Evolutionary conservation across 2,113 vertebrate genomes (phyloP), one percentile per base, ranked within the genome.

Genomic region (Zapus hudsonius): DNA sequence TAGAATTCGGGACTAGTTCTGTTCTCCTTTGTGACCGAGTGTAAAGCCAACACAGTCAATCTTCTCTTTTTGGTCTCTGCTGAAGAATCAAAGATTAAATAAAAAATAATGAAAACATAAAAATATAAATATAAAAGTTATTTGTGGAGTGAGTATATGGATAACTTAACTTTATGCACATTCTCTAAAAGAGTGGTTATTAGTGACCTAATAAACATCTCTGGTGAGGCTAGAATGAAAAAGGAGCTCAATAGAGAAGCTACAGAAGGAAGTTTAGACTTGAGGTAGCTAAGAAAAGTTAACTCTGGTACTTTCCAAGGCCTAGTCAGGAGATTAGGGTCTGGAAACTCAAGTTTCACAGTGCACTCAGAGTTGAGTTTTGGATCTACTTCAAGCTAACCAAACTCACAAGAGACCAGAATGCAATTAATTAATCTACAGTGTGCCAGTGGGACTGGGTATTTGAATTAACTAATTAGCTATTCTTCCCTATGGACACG

Each of bases 361-460:
- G 25, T 31, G 10, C 22, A 52, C 15, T 57, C n/a, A n/a, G 15
- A 10, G 29, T 80, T 72, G 7, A 90, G 5, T 73, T 8, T 44
- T 64, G 61, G 31, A 57, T 40, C 17, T 84, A 64, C 40, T 57
- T 64, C 29, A 63, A 95, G 55, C 69, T 92, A 85, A 40, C 44
- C 59, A 74, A 94, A 90, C 11, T 94, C 74, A 55, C 20, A 20
- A 55, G 52, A 79, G 47, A 83, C 13, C 81, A 89, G 44, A 72
- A 61, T 29, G 25, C 25, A 92, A 47, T 52, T 80, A 94, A 94
- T 87, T 80, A 64, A 29, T 78, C 64, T 84, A 63, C 85, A 47
- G 27, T 47, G 19, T 78, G n/a, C 93, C 73, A 36, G 61, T 9
- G 27, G 59, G 38, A 59, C 29, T 67, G 13, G 17, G n/a, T 55